These are phyloP conservation scores for Philhelius pedissequus DNA, from an alignment of 2,888 invertebrate genomes.

Conservation along the genomic window DNA sequence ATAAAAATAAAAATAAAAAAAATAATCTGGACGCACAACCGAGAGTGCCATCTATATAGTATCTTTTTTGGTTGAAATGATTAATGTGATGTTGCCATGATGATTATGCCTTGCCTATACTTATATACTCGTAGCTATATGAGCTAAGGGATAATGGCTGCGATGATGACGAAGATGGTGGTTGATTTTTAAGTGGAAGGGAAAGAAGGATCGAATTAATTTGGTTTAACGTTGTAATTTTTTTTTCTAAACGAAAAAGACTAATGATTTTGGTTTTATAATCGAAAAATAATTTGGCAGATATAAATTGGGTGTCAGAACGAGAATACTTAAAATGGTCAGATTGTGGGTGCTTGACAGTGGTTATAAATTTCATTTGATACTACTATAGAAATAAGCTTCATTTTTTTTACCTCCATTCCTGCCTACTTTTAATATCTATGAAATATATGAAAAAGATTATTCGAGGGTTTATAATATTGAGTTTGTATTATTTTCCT, in stretches of 20 bases:
- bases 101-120: slow-evolving; percentile 41
- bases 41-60: slow-evolving; percentile 31
- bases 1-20: slow-evolving; percentile 24
- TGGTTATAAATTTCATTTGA: neutral
- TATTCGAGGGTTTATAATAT: too few relatives aligned
- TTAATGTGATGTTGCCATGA: slow-evolving; percentile 65
- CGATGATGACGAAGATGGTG: slow-evolving; percentile 49
- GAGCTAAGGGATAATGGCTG: slow-evolving; percentile 66
- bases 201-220: slow-evolving; percentile 14
- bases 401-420: too few relatives aligned
- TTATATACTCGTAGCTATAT: neutral
- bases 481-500: too few relatives aligned
- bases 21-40: slow-evolving; percentile 32
- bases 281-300: slow-evolving; percentile 66
- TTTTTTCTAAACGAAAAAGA: neutral
- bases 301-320: slow-evolving; percentile 58
- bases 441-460: too few relatives aligned
- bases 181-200: slow-evolving; percentile 22
- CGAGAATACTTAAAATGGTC: slow-evolving; percentile 37
- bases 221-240: neutral
- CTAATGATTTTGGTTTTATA: slow-evolving; percentile 58
- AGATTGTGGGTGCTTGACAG: slow-evolving; percentile 25
- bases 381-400: too few relatives aligned
- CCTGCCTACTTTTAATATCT: too few relatives aligned
- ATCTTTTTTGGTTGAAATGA: slow-evolving; percentile 54